Conservation (phyloP, 2,888 invertebrate genomes). For the Zonitis immaculata region DNA sequence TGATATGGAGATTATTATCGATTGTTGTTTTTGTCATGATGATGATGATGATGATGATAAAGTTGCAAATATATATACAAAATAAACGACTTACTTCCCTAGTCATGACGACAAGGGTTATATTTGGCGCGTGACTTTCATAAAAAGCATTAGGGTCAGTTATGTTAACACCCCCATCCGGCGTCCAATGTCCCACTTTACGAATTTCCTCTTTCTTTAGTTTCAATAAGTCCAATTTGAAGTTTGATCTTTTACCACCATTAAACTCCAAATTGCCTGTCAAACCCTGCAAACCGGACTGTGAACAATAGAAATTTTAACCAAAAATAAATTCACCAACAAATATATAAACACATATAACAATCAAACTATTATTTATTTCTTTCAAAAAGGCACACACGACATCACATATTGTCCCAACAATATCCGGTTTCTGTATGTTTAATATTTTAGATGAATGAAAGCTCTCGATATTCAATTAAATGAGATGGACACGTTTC, state of each 20-base stretch:
- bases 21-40: too few species aligned
- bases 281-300: constrained; percentile 79
- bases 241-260: constrained; percentile 76
- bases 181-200: constrained; percentile 81
- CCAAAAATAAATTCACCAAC: too few species aligned
- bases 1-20: too few species aligned
- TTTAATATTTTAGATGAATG: too few species aligned
- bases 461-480: too few species aligned
- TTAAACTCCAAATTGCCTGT: constrained; percentile 85
- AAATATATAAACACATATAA: too few species aligned
- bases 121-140: constrained; percentile 75
- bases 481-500: too few species aligned
- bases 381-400: too few species aligned
- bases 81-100: constrained; percentile 62
- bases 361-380: too few species aligned
- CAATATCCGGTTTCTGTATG: too few species aligned
- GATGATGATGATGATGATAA: too few species aligned
- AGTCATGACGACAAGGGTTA: constrained; percentile 86
- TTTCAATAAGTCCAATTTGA: constrained; percentile 81
- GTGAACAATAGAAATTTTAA: constrained; percentile 29
- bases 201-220: constrained; percentile 71
- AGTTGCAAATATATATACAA: neutral
- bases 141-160: constrained; percentile 84
- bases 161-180: constrained; percentile 68
- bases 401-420: too few species aligned